Base-by-base conservation (phyloP, 2,113 vertebrate genomes). In the Charadrius vociferus region DNA sequence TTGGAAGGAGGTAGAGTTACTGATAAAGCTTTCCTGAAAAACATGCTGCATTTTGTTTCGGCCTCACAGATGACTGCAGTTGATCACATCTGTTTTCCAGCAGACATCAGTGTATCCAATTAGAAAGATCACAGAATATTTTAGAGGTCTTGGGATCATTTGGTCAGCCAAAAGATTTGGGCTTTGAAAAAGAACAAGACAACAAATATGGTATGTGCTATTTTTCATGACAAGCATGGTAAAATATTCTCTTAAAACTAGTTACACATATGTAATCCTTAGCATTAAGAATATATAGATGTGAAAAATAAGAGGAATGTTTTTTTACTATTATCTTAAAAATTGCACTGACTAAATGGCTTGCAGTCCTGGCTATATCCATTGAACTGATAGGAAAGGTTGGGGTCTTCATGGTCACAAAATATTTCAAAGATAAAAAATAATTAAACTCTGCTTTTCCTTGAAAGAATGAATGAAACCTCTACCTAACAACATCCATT, bases 51-150 rank as follows among this genome's bases (percentile, higher is more conserved):
- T 93, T 93, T 95, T 79, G n/a, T 82, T 94, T 95, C 82, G 81
- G 94, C 63, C 50, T 89, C 74, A 82, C 91, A 96, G 78, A 95
- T 83, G 91, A 92, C 66, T 91, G 84, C 89, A 95, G 93, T 91
- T 66, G 62, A 95, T 95, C 95, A 96, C 96, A 97, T 97, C 93
- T 97, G 95, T 91, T 97, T 97, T 80, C 81, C 95, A 97, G 96
- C 89, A 97, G 89, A 94, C 84, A 88, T 77, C 62, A 85, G 37
- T 94, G 96, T 90, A 91, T 83, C 87, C 89, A 96, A 87, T 94
- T 95, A 97, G 94, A 91, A 85, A 93, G 94, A 97, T 83, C 94
- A 95, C 75, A 96, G 89, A 96, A 94, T 86, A 82, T 96, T 95
- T 93, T 43, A 90, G 93, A 86, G 95, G 84, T 77, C 87, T 93